Evolutionary conservation across 2,797 vertebrate genomes (phyloP).

Genomic region (Rhinichthys osculus): DNA sequence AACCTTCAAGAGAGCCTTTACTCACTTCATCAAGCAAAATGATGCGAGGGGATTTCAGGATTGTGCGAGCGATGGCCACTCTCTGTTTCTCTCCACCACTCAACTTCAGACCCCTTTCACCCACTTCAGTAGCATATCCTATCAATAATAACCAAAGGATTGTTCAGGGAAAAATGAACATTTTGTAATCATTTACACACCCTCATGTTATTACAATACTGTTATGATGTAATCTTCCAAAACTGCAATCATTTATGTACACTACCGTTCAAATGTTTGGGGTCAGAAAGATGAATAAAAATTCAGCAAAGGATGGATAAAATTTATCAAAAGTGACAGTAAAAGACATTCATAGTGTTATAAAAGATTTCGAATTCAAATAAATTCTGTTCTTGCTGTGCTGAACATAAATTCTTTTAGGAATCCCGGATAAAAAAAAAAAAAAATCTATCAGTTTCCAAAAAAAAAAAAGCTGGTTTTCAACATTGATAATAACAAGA

Average conservation of each 20-base stretch:
- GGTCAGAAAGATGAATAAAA: not conserved
- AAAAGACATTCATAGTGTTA: not conserved
- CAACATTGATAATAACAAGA: not conserved
- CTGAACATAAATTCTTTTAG: not conserved
- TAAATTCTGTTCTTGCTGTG: not conserved
- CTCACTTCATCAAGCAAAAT: conserved; percentile 74
- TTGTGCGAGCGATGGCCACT: conserved; percentile 89
- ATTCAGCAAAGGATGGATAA: not conserved
- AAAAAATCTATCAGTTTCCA: not conserved
- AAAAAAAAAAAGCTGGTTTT: not conserved
- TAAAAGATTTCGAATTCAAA: not conserved
- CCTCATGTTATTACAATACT: not conserved
- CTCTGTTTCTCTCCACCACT: conserved; percentile 93
- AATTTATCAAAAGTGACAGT: not conserved
- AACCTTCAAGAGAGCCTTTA: not conserved
- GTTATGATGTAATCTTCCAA: too few relatives aligned
- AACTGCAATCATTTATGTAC: not conserved
- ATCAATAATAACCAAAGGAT: conserved; percentile 29
- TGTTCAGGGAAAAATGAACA: not conserved
- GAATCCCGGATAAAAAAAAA: not conserved
- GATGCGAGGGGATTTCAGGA: conserved; percentile 74
- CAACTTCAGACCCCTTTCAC: conserved; percentile 89
- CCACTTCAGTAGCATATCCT: conserved; percentile 90
- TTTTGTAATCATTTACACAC: not conserved
- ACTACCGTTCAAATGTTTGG: not conserved